Base-by-base conservation (phyloP, 2,888 invertebrate species). In the Cephus nigrinus region DNA sequence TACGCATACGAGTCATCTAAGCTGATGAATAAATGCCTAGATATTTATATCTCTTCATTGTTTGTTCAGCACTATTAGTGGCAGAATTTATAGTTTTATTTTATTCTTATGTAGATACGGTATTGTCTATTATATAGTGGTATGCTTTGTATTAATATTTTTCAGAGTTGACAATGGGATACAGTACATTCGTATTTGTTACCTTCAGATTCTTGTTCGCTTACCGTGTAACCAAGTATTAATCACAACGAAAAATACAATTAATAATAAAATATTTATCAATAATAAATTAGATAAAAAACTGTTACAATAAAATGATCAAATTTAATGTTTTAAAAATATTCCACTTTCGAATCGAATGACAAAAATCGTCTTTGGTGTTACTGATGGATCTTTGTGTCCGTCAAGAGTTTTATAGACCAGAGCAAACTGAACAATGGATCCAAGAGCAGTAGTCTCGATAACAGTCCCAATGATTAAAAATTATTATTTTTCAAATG, bases 121-220 rank as follows among this genome's bases (percentile, higher is more conserved):
- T 89, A 90, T 90, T 89, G 89, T 90, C 89, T 89, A 89, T 88
- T 83, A 85, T 85, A 84, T 85, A 86, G 84, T 88, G 87, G 80
- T 78, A 74, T 79, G 72, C 68, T 78, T 34, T 68, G 33, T 75
- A 31, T 12, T 71, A 32, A 12, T 15, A 33, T 71, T 31, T 31
- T 71, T 33, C 12, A 30, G 71, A 71, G 33, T 71, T 23, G 71
- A 55, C 55, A 55, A 23, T 55, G 23, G 55, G 55, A 23, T 23
- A 55, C 55, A 55, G 55, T 55, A 55, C 23, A 55, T 55, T 55
- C 9, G 23, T 55, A 55, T 55, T 55, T 55, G 23, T 55, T 55
- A 55, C 55, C 55, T 55, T 55, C 23, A 5, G 23, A 55, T 55
- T 55, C 9, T 55, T 5, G 55, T 23, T 55, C 23, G 55, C 2